Evolutionary conservation across 2,888 invertebrate genomes (phyloP).

Genomic region (Trachelus iudaicus): DNA sequence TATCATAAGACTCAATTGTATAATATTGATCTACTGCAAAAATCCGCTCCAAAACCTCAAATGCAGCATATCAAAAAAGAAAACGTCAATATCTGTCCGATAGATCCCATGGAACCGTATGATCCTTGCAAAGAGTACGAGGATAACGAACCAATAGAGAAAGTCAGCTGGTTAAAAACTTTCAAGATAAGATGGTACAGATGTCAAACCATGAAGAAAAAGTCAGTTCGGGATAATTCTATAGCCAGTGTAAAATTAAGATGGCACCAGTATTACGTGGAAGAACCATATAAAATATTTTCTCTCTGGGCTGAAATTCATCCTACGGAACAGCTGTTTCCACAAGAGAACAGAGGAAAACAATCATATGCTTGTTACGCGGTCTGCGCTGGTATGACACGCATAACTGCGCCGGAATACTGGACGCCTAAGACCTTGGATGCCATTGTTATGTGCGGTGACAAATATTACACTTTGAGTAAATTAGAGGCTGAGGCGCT

Average conservation of each 20-base stretch:
- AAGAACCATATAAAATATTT: conserved; percentile 75
- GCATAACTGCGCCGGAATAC: conserved; percentile 55
- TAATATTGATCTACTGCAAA: conserved; percentile 44
- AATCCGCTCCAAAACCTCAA: conserved; percentile 25
- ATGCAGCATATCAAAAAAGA: conserved; percentile 24
- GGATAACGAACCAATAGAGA: conserved; percentile 34
- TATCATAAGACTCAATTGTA: conserved; percentile 50
- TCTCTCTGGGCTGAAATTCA: conserved; percentile 77
- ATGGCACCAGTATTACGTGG: conserved; percentile 78
- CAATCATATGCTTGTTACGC: conserved; percentile 74
- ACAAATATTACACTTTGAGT: conserved; percentile 48
- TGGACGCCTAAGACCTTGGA: conserved; percentile 52
- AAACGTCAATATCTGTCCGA: conserved; percentile 36
- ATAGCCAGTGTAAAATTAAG: conserved; percentile 28
- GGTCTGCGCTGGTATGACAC: conserved; percentile 62
- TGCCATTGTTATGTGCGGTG: conserved; percentile 54
- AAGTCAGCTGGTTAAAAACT: conserved; percentile 41
- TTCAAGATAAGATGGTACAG: conserved; percentile 45
- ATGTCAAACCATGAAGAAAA: conserved; percentile 18
- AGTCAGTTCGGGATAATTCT: conserved; percentile 8
- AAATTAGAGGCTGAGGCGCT: conserved; percentile 37
- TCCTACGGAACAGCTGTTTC: conserved; percentile 71
- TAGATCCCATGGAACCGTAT: conserved; percentile 28
- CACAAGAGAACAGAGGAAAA: conserved; percentile 69
- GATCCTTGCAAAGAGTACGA: conserved; percentile 8